Evolutionary conservation across 2,888 invertebrate species (phyloP).

Genomic region (Xanthia icteritia): DNA sequence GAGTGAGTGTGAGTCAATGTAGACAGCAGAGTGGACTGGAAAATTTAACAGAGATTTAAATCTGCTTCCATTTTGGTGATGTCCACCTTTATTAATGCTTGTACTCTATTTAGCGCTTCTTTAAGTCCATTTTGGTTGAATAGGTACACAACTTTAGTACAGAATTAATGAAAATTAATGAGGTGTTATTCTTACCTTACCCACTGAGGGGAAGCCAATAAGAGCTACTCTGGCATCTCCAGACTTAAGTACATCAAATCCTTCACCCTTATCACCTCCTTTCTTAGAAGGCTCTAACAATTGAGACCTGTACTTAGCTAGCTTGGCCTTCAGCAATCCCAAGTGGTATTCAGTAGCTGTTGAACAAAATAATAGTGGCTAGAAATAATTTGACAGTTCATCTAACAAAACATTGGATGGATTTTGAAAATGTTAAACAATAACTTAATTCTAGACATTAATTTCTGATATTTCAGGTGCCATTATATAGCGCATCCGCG

Average conservation of each 20-base stretch:
- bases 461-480: background rate
- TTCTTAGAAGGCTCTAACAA: constrained; percentile 98
- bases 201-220: constrained; percentile 99
- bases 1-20: constrained; percentile 99
- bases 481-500: background rate
- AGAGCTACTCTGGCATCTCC: constrained; percentile 99
- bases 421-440: background rate
- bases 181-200: constrained; percentile 92
- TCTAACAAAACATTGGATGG: background rate
- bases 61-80: background rate
- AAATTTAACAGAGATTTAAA: constrained; percentile 46
- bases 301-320: constrained; percentile 98
- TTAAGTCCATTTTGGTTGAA: background rate
- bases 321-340: constrained; percentile 98
- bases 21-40: constrained; percentile 97
- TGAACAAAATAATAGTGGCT: background rate
- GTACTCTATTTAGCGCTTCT: background rate
- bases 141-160: background rate
- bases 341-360: constrained; percentile 99
- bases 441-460: constrained; percentile 53
- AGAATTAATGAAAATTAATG: background rate
- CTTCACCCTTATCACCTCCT: constrained; percentile 97
- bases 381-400: background rate
- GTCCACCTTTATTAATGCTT: background rate
- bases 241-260: constrained; percentile 99